phyloP scores from a whole-genome alignment of 2,888 invertebrate species.

The Stenurella melanura region DNA sequence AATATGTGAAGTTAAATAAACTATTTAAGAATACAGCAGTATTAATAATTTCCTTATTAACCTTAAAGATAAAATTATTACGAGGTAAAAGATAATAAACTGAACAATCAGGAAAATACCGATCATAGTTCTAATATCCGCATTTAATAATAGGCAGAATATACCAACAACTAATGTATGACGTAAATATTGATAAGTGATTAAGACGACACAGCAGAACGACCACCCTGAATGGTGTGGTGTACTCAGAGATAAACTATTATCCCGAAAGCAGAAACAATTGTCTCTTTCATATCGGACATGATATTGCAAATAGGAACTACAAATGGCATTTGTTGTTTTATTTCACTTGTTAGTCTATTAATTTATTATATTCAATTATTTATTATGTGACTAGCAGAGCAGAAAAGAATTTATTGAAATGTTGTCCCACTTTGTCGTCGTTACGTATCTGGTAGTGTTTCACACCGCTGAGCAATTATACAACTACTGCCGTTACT shows the following conservation, averaged over 20 bases:
- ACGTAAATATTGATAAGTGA: not conserved
- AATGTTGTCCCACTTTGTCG: constrained; percentile 29
- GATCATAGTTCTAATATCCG: not conserved
- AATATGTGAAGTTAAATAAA: too few species aligned
- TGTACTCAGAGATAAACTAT: not conserved
- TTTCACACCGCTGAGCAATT: constrained; percentile 27
- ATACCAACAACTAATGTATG: not conserved
- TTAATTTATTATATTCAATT: constrained; percentile 25
- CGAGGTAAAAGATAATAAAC: too few species aligned
- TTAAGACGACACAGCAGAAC: not conserved
- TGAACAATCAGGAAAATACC: too few species aligned
- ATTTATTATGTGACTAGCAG: constrained; percentile 28
- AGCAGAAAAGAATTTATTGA: constrained; percentile 31
- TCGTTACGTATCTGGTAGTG: constrained; percentile 28
- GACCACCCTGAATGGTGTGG: not conserved
- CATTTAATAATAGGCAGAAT: not conserved
- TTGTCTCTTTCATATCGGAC: not conserved
- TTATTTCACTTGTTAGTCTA: constrained; percentile 22
- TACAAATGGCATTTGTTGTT: constrained; percentile 8
- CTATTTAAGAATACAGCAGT: too few species aligned
- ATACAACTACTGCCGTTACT: constrained; percentile 22
- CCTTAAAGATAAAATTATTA: too few species aligned
- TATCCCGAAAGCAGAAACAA: not conserved
- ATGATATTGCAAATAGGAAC: constrained; percentile 14
- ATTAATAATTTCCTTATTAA: too few species aligned